Base-by-base conservation (phyloP, 2,888 invertebrate genomes). In the Caenorhabditis doughertyi region DNA sequence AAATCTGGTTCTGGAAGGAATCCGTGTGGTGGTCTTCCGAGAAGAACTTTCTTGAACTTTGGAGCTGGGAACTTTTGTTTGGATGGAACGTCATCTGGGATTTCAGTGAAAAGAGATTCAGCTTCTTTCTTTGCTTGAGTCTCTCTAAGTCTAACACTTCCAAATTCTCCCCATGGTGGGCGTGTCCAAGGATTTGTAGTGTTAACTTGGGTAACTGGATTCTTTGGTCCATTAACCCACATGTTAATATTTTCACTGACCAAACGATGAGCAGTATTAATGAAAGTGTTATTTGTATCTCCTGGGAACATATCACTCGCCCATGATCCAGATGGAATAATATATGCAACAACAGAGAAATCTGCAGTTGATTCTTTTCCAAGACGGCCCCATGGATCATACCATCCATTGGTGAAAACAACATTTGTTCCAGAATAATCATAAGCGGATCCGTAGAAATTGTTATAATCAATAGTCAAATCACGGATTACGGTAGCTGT, bases 211-310 rank as follows among this genome's bases (percentile, higher is more conserved):
- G 79, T 77, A 8, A 27, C 44, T 25, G 79, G 82, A 42, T 83
- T 84, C 16, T 42, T 25, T 7, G 84, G 84, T 23, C 68, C 73
- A 21, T 68, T 84, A 51, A 88, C 73, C 89, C 89, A 89, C 0
- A 68, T 42, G 13, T 79, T 58, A 32, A 89, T 82, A 68, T 89
- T 87, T 49, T 79, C 65, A 8, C 47, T 25, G 42, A 87, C 84
- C 4, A 85, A 64, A 3, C 11, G 5, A 29, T 87, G 87, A 13
- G 84, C 85, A 9, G 51, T n/a, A 0, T 60, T 49, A 32, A 87
- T 58, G 27, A 32, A 70, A 9, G 51, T 13, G 23, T 68, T 72
- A 47, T 67, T 58, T 18, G 44, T 58, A 42, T 60, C 39, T 18
- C 62, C 65, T 27, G 87, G 84, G 68, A 85, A 81, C 77, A 87